Evolutionary conservation across 2,888 invertebrate genomes (phyloP), one percentile per base, ranked within the genome.

Genomic region (Acronicta aceris): DNA sequence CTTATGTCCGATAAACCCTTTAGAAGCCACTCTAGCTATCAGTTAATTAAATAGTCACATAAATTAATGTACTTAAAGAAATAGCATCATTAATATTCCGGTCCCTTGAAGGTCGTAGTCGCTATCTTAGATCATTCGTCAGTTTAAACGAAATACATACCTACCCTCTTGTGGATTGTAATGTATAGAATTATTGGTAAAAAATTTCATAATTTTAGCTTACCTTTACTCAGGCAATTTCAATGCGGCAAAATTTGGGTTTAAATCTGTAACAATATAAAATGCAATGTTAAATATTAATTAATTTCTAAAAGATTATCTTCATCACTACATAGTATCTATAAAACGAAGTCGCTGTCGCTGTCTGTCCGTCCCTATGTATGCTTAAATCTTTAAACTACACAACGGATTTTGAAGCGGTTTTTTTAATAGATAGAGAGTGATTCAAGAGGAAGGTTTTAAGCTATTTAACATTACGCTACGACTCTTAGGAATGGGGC

Each of bases 181-280:
- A 38, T n/a, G 38, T n/a, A 0, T 13, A n/a, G n/a, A n/a, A 38
- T 38, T 38, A 8, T 0, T 1, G 17, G 17, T 6, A 16, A 45
- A n/a, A 42, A 40, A 43, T 36, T 21, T 21, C 2, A 30, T 30
- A 30, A 9, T 2, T n/a, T 10, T 12, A 15, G 47, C 67, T 69
- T 63, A 71, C 71, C 67, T 45, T 57, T 48, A n/a, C 6, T 30
- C 15, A 16, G 51, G 60, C 36, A 48, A 55, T 52, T 47, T 43
- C 12, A 33, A 59, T 33, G 12, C 51, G 16, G 41, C 15, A 10
- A 33, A 36, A 13, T 47, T 30, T 17, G 40, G 27, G 17, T 25
- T 27, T 36, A n/a, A 36, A 73, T 58, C 71, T 71, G 71, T 36
- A 71, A 71, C 59, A 71, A 73, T 71, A 52, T 51, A 17, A 47